Evolutionary conservation across 2,113 vertebrate species (phyloP), one percentile per base, ranked within the genome.

Genomic region (Vicugna pacos): DNA sequence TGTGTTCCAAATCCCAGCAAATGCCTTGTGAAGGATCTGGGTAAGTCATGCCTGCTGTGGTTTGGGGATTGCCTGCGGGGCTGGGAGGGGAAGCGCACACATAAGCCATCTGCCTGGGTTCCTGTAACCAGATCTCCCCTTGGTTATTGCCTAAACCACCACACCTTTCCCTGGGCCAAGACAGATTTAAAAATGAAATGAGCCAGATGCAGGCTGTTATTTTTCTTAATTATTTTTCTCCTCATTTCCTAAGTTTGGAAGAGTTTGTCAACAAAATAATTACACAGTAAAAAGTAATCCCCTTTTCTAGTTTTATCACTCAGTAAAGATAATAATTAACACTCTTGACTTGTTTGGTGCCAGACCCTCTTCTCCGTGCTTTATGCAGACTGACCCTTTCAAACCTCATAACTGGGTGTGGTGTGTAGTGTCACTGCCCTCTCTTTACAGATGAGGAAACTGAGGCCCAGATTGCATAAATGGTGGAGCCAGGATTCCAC

Each of bases 21-120:
- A 46, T 52, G 84, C 65, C 88, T 90, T 54, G 17, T 3, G 84
- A 64, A 94, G 91, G 93, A n/a, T 65, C 30, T 89, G 38, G 69
- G 92, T 91, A 89, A 96, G 46, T 77, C 54, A 70, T 88, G 65
- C 48, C 94, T n/a, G n/a, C 12, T 0, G 9, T 30, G 84, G 42
- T 6, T 3, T 35, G 48, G 42, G 26, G 52, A 38, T 8, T 56
- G 86, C 38, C 50, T 62, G 67, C 22, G 20, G 67, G 65, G n/a
- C 14, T 48, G 86, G 48, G 79, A 70, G 28, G 91, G 96, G 96
- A 97, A 93, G 46, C 7, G 50, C 92, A 60, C 24, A 62, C 58
- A 62, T 0, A 35, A 70, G 73, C 26, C 32, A 0, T 22, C 35
- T 73, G 56, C 32, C 46, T 46, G 26, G 79, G 82, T 56, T 46